phyloP scores from a whole-genome alignment of 30 jellyfish, hydroid and myxozoan species.

The Cassiopea andromeda region DNA sequence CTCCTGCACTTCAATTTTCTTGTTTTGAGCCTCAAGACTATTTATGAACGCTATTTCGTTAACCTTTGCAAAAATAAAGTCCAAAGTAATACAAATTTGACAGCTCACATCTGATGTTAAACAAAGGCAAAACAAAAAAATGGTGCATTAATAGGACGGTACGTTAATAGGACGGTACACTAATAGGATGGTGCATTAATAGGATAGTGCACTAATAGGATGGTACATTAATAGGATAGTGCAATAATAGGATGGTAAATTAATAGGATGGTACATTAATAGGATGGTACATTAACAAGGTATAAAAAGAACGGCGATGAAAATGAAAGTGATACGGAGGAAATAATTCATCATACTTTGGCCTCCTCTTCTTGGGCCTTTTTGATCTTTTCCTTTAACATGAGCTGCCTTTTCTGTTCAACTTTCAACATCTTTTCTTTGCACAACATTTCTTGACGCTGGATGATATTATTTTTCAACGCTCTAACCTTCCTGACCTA shows the following conservation, averaged over 20 bases:
- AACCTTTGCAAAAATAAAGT: slow-evolving; percentile 46
- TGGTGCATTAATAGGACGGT: too few species aligned
- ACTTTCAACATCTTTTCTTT: slow-evolving; percentile 85
- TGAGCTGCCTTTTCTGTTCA: slow-evolving; percentile 79
- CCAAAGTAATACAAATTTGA: not conserved
- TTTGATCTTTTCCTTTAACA: slow-evolving; percentile 85
- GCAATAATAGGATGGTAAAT: too few species aligned
- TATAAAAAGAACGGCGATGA: too few species aligned
- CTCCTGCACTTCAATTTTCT: slow-evolving; percentile 92
- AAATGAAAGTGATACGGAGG: too few species aligned
- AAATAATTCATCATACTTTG: slow-evolving; percentile 56
- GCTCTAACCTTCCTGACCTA: slow-evolving; percentile 94
- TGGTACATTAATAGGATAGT: too few species aligned
- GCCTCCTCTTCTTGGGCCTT: slow-evolving; percentile 98
- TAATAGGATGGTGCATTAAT: too few species aligned
- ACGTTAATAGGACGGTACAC: too few species aligned
- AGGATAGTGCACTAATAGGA: too few species aligned
- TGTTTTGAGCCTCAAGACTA: slow-evolving; percentile 94
- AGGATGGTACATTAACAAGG: too few species aligned
- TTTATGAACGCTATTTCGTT: slow-evolving; percentile 95
- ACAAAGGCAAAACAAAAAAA: not conserved
- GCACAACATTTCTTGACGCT: slow-evolving; percentile 67
- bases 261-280: too few species aligned
- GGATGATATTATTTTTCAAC: slow-evolving; percentile 65
- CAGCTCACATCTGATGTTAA: not conserved